Evolutionary conservation across 2,797 vertebrate genomes (phyloP).

Genomic region (Chromis chromis): DNA sequence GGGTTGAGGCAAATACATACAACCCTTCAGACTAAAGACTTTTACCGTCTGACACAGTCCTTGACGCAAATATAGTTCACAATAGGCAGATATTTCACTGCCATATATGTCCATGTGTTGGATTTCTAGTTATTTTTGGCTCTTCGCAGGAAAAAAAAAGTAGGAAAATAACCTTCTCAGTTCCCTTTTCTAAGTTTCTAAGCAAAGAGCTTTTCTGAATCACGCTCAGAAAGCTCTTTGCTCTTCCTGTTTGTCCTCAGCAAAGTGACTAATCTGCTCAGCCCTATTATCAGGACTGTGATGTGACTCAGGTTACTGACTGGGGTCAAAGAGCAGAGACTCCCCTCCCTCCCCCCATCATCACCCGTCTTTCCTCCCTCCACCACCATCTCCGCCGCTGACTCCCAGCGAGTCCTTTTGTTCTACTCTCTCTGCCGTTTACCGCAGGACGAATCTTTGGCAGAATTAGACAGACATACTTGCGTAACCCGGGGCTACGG

Average conservation of each 20-base stretch:
- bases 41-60: background rate
- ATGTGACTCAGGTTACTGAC: conserved; percentile 76
- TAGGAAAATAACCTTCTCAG: background rate
- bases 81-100: background rate
- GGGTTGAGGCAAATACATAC: background rate
- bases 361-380: conserved; percentile 50
- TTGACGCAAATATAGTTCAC: too few relatives aligned
- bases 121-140: background rate
- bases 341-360: conserved; percentile 67
- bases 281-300: conserved; percentile 65
- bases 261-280: conserved; percentile 77
- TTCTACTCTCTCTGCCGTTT: conserved; percentile 67
- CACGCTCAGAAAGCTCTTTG: conserved; percentile 2
- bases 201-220: too few relatives aligned
- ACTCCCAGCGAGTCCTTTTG: conserved; percentile 67
- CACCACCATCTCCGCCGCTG: conserved; percentile 31
- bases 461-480: conserved; percentile 71
- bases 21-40: background rate
- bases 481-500: conserved; percentile 69
- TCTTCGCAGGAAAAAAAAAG: background rate
- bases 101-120: background rate
- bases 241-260: conserved; percentile 60
- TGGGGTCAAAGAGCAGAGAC: conserved; percentile 73
- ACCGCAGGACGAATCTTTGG: conserved; percentile 65
- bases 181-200: background rate